A percentile compares a stretch with the other conserved stretches of the same genome.
These are phyloP conservation scores for Pseudochromis fuscus DNA, from an alignment of 2,797 vertebrate species.

Conservation along the genomic window DNA sequence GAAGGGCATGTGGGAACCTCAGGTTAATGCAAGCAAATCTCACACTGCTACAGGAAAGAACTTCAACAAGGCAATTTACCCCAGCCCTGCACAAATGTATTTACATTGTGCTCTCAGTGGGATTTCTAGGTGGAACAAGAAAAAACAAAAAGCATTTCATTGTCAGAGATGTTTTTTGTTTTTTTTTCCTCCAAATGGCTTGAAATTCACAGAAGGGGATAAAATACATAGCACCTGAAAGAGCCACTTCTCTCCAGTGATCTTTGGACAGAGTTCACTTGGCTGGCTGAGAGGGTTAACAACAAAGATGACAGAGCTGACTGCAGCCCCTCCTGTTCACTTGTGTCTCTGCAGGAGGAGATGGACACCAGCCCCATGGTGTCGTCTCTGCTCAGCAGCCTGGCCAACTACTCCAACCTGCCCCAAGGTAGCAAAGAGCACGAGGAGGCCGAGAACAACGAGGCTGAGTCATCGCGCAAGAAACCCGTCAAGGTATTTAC, in stretches of 20 bases:
- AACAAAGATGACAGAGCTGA: conserved; percentile 14
- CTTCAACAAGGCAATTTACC: conserved; percentile 43
- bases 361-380: conserved; percentile 99
- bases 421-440: conserved; percentile 95
- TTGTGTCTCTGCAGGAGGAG: conserved; percentile 88
- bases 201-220: not conserved
- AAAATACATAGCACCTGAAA: not conserved
- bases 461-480: conserved; percentile 81
- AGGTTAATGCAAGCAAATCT: conserved; percentile 66
- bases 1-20: conserved; percentile 73
- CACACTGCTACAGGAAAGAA: conserved; percentile 40
- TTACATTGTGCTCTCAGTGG: conserved; percentile 44
- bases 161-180: not conserved
- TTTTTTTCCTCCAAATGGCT: conserved; percentile 7
- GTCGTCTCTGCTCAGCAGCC: conserved; percentile 93
- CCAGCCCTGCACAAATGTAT: conserved; percentile 46
- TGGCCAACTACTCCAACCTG: conserved; percentile 97
- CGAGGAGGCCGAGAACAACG: conserved; percentile 94
- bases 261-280: not conserved
- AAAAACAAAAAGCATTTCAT: conserved; percentile 21
- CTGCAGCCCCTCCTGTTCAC: conserved; percentile 3
- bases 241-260: not conserved
- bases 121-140: conserved; percentile 39
- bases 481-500: conserved; percentile 82
- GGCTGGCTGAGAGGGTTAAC: conserved; percentile 3